Percentiles rank a stretch among this genome's conserved stretches.
phyloP scores from a whole-genome alignment of 2,113 vertebrate species.

The Mugil cephalus region DNA sequence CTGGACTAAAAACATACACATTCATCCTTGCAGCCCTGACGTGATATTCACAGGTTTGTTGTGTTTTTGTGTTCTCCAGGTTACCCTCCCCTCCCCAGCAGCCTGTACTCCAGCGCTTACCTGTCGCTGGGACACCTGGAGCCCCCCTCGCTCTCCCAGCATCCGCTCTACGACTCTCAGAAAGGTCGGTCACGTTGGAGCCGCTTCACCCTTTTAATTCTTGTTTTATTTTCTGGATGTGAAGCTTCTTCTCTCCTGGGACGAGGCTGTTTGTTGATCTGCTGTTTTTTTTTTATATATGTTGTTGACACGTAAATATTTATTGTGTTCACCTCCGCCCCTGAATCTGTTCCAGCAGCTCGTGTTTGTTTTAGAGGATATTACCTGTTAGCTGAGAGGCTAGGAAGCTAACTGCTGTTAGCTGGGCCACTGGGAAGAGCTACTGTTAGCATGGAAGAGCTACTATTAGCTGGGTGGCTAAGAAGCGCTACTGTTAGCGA shows the following conservation, averaged over 20 bases:
- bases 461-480: too few relatives aligned
- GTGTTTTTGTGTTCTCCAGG: constrained; percentile 77
- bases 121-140: constrained; percentile 95
- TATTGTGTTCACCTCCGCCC: constrained; percentile 21
- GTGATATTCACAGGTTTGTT: too few relatives aligned
- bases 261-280: background rate
- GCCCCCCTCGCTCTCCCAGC: constrained; percentile 90
- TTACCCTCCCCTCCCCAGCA: constrained; percentile 90
- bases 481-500: too few relatives aligned
- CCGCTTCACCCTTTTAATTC: background rate
- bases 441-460: too few relatives aligned
- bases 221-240: background rate
- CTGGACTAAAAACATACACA: too few relatives aligned
- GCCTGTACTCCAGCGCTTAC: constrained; percentile 91
- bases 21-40: too few relatives aligned
- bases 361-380: constrained; percentile 88
- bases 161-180: constrained; percentile 92
- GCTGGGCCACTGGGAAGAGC: too few relatives aligned
- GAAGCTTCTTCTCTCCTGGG: background rate
- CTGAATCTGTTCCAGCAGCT: constrained; percentile 1
- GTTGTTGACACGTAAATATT: constrained; percentile 32
- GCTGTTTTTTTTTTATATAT: too few relatives aligned
- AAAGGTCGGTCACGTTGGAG: constrained; percentile 89
- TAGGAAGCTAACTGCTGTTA: too few relatives aligned
- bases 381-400: constrained; percentile 86